phyloP scores from a whole-genome alignment of 2,888 invertebrate species.

The Lymantria monacha region DNA sequence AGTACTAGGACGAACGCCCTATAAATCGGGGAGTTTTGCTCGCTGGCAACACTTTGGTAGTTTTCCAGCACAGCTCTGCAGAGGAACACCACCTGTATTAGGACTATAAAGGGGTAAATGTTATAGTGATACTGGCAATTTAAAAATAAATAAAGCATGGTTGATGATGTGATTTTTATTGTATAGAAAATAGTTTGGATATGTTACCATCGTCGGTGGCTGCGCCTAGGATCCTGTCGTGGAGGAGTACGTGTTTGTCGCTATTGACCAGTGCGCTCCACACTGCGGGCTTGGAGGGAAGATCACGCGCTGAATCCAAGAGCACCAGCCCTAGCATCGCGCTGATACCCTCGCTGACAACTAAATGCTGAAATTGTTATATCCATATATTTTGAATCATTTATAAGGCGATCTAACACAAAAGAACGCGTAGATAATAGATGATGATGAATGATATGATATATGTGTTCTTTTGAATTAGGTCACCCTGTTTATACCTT shows the following conservation, averaged over 20 bases:
- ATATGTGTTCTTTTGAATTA: no score
- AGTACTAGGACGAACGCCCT: slow-evolving; percentile 87
- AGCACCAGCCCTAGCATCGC: slow-evolving; percentile 57
- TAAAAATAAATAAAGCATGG: background rate
- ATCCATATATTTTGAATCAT: no score
- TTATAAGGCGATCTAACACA: no score
- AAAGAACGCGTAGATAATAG: no score
- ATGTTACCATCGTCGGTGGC: slow-evolving; percentile 86
- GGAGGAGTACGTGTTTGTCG: slow-evolving; percentile 90
- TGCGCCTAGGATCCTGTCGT: slow-evolving; percentile 89
- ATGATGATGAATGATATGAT: no score
- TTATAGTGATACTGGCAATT: slow-evolving; percentile 50
- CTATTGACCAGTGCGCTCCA: slow-evolving; percentile 89
- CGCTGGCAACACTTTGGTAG: slow-evolving; percentile 86
- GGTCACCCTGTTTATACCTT: no score
- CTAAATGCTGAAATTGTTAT: slow-evolving; percentile 44
- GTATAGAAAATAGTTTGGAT: background rate
- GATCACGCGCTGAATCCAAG: slow-evolving; percentile 45
- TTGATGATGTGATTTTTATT: background rate
- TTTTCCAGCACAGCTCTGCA: slow-evolving; percentile 87
- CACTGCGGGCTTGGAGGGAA: slow-evolving; percentile 59
- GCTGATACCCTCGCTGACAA: slow-evolving; percentile 65
- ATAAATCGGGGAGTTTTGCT: slow-evolving; percentile 85
- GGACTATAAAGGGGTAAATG: slow-evolving; percentile 78
- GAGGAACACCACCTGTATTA: slow-evolving; percentile 86